A percentile compares a stretch with the other conserved stretches of the same genome.
Evolutionary conservation across 2,888 invertebrate genomes (phyloP).

Genomic region (Eucriotettix oculatus): DNA sequence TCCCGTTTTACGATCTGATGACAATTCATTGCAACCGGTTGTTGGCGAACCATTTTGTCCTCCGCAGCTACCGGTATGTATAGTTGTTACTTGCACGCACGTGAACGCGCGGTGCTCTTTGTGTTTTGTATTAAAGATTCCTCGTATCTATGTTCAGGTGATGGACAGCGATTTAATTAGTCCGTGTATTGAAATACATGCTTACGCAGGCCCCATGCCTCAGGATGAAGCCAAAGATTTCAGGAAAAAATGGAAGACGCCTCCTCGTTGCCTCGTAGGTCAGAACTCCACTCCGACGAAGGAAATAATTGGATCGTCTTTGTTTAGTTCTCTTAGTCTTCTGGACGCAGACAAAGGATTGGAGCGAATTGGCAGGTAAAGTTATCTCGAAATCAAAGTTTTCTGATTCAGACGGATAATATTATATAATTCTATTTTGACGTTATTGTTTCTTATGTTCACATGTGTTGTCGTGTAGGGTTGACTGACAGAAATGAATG

Average conservation of each 20-base stretch:
- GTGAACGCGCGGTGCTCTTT: too few species aligned
- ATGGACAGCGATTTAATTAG: conserved; percentile 46
- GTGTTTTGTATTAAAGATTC: background rate
- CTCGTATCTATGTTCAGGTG: conserved; percentile 28
- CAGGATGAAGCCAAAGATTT: conserved; percentile 52
- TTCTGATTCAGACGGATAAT: background rate
- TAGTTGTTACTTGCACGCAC: too few species aligned
- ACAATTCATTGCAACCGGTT: conserved; percentile 53
- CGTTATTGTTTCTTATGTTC: too few species aligned
- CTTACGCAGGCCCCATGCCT: conserved; percentile 85
- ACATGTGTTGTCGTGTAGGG: too few species aligned
- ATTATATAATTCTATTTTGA: too few species aligned
- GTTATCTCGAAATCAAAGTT: background rate
- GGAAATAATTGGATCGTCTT: background rate
- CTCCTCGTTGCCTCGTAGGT: conserved; percentile 38
- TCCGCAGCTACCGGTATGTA: conserved; percentile 43
- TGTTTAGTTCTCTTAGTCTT: conserved; percentile 28
- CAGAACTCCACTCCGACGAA: background rate
- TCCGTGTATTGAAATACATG: conserved; percentile 59
- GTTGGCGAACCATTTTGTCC: conserved; percentile 69
- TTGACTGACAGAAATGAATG: too few species aligned
- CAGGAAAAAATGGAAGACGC: conserved; percentile 68
- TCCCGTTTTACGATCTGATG: conserved; percentile 66
- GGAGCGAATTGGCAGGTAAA: conserved; percentile 62
- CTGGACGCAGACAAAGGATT: conserved; percentile 72